Conservation (phyloP, 2,888 invertebrate genomes). For the Lutraria lutraria region DNA sequence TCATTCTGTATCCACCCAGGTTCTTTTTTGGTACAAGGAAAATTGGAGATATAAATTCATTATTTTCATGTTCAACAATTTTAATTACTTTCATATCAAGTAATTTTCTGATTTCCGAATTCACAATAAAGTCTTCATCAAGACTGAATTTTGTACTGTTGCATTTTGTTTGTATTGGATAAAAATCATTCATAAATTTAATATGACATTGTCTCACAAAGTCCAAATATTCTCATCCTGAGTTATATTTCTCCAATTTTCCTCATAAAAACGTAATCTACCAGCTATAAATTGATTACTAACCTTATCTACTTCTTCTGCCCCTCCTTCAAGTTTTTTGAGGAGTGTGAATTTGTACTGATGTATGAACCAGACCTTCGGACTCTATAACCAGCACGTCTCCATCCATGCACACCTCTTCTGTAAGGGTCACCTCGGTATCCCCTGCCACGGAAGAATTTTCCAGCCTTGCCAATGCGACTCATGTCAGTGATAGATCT, state of each 20-base stretch:
- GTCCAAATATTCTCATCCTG: slow-evolving; percentile 50
- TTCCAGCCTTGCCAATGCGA: slow-evolving; percentile 30
- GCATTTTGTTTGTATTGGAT: no score
- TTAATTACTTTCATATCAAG: slow-evolving; percentile 54
- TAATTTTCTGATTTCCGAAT: slow-evolving; percentile 46
- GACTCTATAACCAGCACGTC: slow-evolving; percentile 26
- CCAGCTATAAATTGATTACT: no score
- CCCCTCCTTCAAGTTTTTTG: slow-evolving; percentile 53
- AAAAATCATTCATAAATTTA: slow-evolving; percentile 31
- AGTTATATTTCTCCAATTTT: no score
- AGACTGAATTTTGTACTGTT: no score
- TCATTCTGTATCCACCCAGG: no score
- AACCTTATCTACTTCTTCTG: no score
- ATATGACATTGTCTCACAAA: slow-evolving; percentile 53
- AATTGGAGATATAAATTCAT: no score
- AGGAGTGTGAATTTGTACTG: neutral
- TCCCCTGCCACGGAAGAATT: neutral
- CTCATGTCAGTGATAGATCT: slow-evolving; percentile 57
- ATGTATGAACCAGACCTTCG: neutral
- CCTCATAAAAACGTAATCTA: no score
- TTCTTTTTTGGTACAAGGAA: no score
- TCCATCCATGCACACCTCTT: slow-evolving; percentile 1
- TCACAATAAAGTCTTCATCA: slow-evolving; percentile 1
- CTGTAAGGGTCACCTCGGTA: slow-evolving; percentile 39
- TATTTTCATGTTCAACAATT: slow-evolving; percentile 53